phyloP scores from a whole-genome alignment of 2,797 vertebrate genomes.

The Sebastes minor region DNA sequence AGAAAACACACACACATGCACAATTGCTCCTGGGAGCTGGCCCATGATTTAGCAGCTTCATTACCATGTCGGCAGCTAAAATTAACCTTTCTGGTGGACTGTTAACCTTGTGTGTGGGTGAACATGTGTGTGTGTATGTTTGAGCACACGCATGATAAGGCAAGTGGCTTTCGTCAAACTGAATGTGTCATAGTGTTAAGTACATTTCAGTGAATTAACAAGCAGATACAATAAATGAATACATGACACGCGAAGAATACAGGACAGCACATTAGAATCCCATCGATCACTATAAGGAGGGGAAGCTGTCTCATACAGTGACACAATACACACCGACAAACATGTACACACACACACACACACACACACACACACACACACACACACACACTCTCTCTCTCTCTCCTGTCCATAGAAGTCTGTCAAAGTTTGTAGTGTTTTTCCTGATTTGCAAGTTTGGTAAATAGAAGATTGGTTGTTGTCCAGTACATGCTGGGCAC shows the following conservation, averaged over 20 bases:
- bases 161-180: conserved; percentile 61
- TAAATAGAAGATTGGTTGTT: background rate
- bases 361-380: background rate
- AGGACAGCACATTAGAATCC: conserved; percentile 2
- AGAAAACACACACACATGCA: conserved; percentile 76
- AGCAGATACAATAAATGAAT: conserved; percentile 28
- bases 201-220: conserved; percentile 57
- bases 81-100: conserved; percentile 79
- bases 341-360: background rate
- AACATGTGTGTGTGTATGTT: background rate
- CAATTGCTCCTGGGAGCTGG: conserved; percentile 78
- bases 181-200: conserved; percentile 51
- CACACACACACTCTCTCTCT: background rate
- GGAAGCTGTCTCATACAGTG: background rate
- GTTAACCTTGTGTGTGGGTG: conserved; percentile 72
- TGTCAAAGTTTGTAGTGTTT: background rate
- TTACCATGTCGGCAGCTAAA: conserved; percentile 81
- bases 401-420: background rate
- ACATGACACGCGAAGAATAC: background rate
- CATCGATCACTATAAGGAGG: background rate
- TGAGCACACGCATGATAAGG: conserved; percentile 15
- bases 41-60: conserved; percentile 79
- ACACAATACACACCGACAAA: background rate
- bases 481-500: background rate
- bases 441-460: background rate